Percentiles rank a stretch among this genome's conserved stretches.
Evolutionary conservation across 1,140 invertebrate species (phyloP).

Genomic region (Papilio aristodemus): DNA sequence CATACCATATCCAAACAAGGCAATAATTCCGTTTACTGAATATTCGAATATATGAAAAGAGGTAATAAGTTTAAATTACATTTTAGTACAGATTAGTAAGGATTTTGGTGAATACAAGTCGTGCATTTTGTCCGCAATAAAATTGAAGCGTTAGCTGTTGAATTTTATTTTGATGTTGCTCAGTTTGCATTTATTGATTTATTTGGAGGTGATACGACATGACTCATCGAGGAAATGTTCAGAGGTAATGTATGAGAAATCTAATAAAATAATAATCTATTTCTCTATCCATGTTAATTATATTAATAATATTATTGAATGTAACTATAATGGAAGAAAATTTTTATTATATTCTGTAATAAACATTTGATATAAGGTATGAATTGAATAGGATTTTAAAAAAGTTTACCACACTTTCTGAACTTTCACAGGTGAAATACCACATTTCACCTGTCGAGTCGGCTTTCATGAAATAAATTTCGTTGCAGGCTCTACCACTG

Average conservation of each 20-base stretch:
- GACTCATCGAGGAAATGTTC: neutral
- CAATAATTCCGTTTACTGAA: neutral
- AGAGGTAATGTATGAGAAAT: neutral
- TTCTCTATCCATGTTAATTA: too few relatives aligned
- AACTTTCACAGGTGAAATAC: too few relatives aligned
- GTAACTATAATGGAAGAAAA: too few relatives aligned
- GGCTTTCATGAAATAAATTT: too few relatives aligned
- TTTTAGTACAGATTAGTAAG: neutral
- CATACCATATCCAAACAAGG: neutral
- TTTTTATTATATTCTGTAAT: too few relatives aligned
- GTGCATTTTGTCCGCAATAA: neutral
- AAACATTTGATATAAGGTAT: too few relatives aligned
- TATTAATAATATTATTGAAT: too few relatives aligned
- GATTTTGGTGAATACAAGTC: neutral
- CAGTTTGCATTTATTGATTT: neutral
- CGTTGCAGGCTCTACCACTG: too few relatives aligned
- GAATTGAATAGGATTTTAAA: too few relatives aligned
- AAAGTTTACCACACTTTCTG: too few relatives aligned
- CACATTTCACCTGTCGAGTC: too few relatives aligned
- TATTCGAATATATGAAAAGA: neutral
- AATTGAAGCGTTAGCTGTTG: neutral
- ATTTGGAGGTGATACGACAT: neutral
- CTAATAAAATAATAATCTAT: too few relatives aligned
- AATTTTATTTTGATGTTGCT: neutral
- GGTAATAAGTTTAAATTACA: neutral